phyloP scores from a whole-genome alignment of 2,113 vertebrate genomes.

The Zapornia atra region DNA sequence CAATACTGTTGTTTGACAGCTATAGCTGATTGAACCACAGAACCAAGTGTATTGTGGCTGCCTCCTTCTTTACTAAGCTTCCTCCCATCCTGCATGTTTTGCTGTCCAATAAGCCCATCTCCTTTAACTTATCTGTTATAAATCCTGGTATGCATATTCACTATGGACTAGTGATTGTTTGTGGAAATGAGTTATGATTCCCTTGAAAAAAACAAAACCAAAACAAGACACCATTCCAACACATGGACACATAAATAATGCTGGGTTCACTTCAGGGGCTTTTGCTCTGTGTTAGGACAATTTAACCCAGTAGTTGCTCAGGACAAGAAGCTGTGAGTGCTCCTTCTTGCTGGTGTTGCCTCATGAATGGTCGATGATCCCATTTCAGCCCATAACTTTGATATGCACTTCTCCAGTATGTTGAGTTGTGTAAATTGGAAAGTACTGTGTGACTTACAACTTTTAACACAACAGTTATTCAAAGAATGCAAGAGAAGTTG shows the following conservation, averaged over 20 bases:
- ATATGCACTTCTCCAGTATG: not conserved
- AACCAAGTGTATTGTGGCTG: not conserved
- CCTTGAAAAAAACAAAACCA: constrained; percentile 6
- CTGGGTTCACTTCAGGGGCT: not conserved
- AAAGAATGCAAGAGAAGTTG: not conserved
- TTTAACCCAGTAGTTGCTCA: constrained; percentile 6
- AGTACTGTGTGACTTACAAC: not conserved
- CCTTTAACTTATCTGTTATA: constrained; percentile 28
- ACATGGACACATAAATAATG: not conserved
- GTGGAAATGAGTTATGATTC: constrained; percentile 41
- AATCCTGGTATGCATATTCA: constrained; percentile 3
- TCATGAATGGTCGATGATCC: not conserved
- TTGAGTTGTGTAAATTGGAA: not conserved
- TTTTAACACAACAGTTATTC: not conserved
- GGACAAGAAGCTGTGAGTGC: not conserved
- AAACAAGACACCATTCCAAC: not conserved
- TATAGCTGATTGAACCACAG: not conserved
- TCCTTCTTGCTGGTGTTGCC: not conserved
- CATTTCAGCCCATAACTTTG: not conserved
- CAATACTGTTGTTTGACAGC: not conserved
- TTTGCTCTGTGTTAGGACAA: not conserved
- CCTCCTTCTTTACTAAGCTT: not conserved
- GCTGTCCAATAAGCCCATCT: not conserved
- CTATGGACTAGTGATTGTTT: not conserved
- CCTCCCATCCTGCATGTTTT: not conserved